phyloP scores from a whole-genome alignment of 2,113 vertebrate species.

The Pogona vitticeps region DNA sequence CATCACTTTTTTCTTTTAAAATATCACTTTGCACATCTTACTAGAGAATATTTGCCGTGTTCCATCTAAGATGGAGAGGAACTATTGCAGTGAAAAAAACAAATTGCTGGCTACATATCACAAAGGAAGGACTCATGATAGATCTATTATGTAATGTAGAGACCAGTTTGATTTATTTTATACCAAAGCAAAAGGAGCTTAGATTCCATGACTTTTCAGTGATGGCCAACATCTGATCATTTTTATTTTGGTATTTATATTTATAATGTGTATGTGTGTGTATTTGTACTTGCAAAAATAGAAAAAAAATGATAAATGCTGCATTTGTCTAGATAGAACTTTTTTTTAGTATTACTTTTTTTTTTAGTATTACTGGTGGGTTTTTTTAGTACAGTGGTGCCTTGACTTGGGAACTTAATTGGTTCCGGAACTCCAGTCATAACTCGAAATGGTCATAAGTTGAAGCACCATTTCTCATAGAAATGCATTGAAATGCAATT shows the following conservation, averaged over 20 bases:
- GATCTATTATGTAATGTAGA: constrained; percentile 59
- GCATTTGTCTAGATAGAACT: constrained; percentile 19
- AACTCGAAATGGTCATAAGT: no score
- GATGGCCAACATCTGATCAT: constrained; percentile 41
- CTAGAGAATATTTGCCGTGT: constrained; percentile 46
- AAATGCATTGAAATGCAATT: no score
- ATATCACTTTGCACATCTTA: constrained; percentile 59
- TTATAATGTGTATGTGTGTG: not conserved
- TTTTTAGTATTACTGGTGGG: no score
- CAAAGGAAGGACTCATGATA: constrained; percentile 56
- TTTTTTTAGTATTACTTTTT: constrained; percentile 34
- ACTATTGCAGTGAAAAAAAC: constrained; percentile 66
- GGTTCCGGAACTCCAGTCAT: no score
- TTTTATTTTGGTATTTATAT: constrained; percentile 4
- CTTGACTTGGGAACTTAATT: no score
- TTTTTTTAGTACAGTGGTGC: no score
- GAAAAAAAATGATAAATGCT: constrained; percentile 44
- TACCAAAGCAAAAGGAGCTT: constrained; percentile 50
- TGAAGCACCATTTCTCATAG: no score
- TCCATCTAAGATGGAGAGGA: constrained; percentile 66
- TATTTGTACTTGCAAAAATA: not conserved
- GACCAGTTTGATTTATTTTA: constrained; percentile 66
- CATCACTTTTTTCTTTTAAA: constrained; percentile 30
- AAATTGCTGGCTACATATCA: constrained; percentile 59
- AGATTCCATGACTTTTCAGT: constrained; percentile 39